Percentiles rank a stretch among this genome's conserved stretches.
Evolutionary conservation across 1,140 invertebrate genomes (phyloP).

Genomic region (Ditylenchus dipsaci): DNA sequence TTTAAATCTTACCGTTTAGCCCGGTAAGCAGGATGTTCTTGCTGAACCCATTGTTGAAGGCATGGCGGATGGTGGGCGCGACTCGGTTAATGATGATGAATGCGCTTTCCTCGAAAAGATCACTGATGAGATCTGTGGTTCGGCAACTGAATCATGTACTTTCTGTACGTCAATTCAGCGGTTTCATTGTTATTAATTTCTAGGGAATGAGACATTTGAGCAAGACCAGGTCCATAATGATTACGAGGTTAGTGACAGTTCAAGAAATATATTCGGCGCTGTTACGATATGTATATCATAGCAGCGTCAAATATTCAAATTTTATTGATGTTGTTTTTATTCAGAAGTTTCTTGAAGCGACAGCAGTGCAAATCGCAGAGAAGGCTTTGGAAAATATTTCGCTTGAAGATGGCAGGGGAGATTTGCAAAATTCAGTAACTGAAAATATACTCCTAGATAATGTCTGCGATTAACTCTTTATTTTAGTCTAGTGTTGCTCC

Average conservation of each 20-base stretch:
- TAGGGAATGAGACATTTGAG: slow-evolving; percentile 16
- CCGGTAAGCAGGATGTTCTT: no score
- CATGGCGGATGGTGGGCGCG: slow-evolving; percentile 14
- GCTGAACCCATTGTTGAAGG: not conserved
- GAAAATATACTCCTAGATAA: no score
- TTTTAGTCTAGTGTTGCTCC: no score
- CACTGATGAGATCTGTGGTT: slow-evolving; percentile 8
- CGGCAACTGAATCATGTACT: slow-evolving; percentile 11
- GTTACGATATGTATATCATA: no score
- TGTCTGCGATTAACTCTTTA: no score
- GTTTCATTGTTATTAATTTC: not conserved
- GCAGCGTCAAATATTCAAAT: no score
- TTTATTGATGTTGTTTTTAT: no score
- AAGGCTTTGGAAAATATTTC: slow-evolving; percentile 40
- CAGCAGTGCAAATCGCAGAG: slow-evolving; percentile 34
- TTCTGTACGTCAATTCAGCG: no score
- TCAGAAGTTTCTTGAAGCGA: slow-evolving; percentile 34
- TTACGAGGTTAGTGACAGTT: slow-evolving; percentile 25
- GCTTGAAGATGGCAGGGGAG: slow-evolving; percentile 31
- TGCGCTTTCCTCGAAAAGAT: slow-evolving; percentile 31
- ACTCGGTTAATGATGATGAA: slow-evolving; percentile 29
- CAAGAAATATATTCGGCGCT: no score
- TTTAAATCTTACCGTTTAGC: not conserved
- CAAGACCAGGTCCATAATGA: slow-evolving; percentile 29
- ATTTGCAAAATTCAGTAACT: not conserved